Conservation (phyloP, 2,797 vertebrate genomes). For the Diplodus sargus region DNA sequence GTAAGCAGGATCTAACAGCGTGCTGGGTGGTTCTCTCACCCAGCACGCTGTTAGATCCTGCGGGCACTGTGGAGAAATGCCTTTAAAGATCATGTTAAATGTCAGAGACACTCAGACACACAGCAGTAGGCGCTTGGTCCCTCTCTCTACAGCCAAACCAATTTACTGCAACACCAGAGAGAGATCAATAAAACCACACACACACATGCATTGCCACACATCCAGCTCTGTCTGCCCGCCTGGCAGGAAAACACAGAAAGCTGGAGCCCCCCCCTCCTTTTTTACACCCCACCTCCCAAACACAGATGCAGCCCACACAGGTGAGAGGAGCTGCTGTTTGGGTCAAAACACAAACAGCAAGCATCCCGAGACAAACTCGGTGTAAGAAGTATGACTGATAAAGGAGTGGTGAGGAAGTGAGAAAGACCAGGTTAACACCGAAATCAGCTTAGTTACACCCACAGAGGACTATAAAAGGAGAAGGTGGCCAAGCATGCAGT, state of each 20-base stretch:
- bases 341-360: conserved; percentile 77
- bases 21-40: conserved; percentile 63
- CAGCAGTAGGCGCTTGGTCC: conserved; percentile 83
- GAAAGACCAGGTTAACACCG: conserved; percentile 71
- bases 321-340: conserved; percentile 73
- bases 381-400: conserved; percentile 64
- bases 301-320: conserved; percentile 77
- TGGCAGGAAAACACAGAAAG: conserved; percentile 75
- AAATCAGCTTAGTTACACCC: conserved; percentile 69
- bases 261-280: conserved; percentile 37
- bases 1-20: conserved; percentile 60
- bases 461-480: conserved; percentile 61
- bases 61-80: conserved; percentile 86
- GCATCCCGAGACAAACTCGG: conserved; percentile 70
- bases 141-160: conserved; percentile 83
- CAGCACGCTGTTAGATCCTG: conserved; percentile 83
- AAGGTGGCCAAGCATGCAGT: conserved; percentile 64
- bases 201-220: conserved; percentile 55
- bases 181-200: conserved; percentile 78
- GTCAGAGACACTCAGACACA: conserved; percentile 88
- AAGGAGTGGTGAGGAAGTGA: conserved; percentile 49
- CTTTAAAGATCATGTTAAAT: conserved; percentile 91
- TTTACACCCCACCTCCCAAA: conserved; percentile 56
- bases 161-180: conserved; percentile 85
- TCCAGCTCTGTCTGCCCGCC: conserved; percentile 67